Base-by-base conservation (phyloP, 2,888 invertebrate species). In the Pterostichus niger region DNA sequence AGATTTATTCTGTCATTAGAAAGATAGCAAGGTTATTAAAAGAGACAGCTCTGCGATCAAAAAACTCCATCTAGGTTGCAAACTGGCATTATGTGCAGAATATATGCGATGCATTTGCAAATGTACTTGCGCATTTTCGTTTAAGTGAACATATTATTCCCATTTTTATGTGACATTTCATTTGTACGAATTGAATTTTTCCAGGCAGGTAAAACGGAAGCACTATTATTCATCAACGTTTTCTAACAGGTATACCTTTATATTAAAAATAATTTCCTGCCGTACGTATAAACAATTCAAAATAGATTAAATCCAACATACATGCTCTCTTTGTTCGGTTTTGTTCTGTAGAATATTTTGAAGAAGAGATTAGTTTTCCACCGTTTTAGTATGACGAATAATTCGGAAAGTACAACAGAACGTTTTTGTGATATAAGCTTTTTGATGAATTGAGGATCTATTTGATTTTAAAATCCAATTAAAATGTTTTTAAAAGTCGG, bases 151-250 rank as follows among this genome's bases (percentile, higher is more conserved):
- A 49, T 64, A 79, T 77, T 77, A 77, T 77, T 77, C 75, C 40
- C 33, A 64, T 64, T 79, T 78, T 79, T 49, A 79, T 79, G 64
- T 79, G 79, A 79, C 79, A 52, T 79, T 64, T 68, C 64, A 79
- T 79, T 79, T 79, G 79, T 79, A 61, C 44, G 61, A 64, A 79
- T 24, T 64, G 33, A 79, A 61, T 44, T 35, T 61, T 79, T 61
- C 35, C 68, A 15, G 17, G 35, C 52, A 73, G 54, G 31, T 24
- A 24, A 49, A 75, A 75, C 52, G 6, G 52, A 17, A 75, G 13
- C 49, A 52, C 54, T 52, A 52, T 52, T 75, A 52, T 31, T 75
- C 52, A 71, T 54, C 75, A 49, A 75, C 31, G 75, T 75, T 10
- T 33, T 64, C 52, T 11, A 52, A 75, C 75, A n/a, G 31, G 3